Percentiles rank a stretch among this genome's conserved stretches.
phyloP scores from a whole-genome alignment of 2,888 invertebrate species.

The Amphipoea lucens region DNA sequence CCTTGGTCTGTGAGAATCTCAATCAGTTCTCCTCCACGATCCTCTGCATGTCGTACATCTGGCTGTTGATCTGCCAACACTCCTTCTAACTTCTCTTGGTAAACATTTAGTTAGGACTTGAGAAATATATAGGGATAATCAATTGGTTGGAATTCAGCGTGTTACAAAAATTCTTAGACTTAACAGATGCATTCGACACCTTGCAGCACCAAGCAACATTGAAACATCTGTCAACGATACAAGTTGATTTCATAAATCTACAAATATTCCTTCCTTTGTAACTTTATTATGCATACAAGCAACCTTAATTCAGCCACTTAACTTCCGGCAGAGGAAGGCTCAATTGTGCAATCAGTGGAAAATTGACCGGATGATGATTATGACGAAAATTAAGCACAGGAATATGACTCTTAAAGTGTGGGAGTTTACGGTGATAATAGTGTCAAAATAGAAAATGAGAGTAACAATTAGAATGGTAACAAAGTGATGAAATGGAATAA shows the following conservation, averaged over 20 bases:
- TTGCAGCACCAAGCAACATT: slow-evolving; percentile 1
- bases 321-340: slow-evolving; percentile 57
- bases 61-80: background rate
- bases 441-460: slow-evolving; percentile 23
- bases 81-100: no score
- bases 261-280: slow-evolving; percentile 1
- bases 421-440: slow-evolving; percentile 12
- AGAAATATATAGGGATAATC: background rate
- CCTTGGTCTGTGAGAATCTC: background rate
- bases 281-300: slow-evolving; percentile 23
- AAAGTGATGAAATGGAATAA: slow-evolving; percentile 63
- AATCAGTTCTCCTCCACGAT: background rate
- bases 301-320: slow-evolving; percentile 48
- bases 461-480: slow-evolving; percentile 48
- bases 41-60: background rate
- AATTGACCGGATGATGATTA: slow-evolving; percentile 50
- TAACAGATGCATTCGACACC: slow-evolving; percentile 34
- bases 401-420: background rate
- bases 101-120: background rate
- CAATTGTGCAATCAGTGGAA: slow-evolving; percentile 64
- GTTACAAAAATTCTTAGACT: background rate
- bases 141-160: background rate
- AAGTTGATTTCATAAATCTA: slow-evolving; percentile 18
- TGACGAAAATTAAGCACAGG: background rate
- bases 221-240: slow-evolving; percentile 18